Percentiles rank a stretch among this genome's conserved stretches.
phyloP scores from a whole-genome alignment of 53 echinoderm and acorn worm species.

The Henricia sp. region DNA sequence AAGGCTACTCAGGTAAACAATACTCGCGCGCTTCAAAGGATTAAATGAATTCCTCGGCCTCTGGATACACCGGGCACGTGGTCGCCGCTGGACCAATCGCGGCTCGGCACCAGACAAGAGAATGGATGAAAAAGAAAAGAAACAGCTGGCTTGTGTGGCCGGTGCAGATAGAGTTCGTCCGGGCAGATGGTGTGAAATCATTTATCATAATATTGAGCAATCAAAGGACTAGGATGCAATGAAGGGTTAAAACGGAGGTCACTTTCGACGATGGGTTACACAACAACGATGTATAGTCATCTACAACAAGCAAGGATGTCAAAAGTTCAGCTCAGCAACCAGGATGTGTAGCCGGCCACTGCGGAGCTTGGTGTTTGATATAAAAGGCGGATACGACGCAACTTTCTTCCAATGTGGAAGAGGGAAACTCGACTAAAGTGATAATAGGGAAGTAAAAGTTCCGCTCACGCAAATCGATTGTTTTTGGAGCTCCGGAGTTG shows the following conservation, averaged over 20 bases:
- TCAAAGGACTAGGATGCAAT: conserved; percentile 45
- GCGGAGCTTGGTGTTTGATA: conserved; percentile 9
- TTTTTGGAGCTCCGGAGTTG: no score
- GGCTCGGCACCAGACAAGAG: conserved; percentile 1
- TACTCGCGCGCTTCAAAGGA: conserved; percentile 50
- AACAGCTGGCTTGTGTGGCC: conserved; percentile 41
- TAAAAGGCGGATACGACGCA: conserved; percentile 22
- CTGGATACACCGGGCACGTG: conserved; percentile 44
- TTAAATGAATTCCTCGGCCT: conserved; percentile 30
- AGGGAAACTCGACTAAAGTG: conserved; percentile 6
- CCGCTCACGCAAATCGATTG: no score
- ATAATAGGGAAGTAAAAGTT: no score
- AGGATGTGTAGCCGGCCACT: background rate
- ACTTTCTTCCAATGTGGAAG: conserved; percentile 14
- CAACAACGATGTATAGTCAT: conserved; percentile 48
- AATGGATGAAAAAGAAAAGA: conserved; percentile 40
- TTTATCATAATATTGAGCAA: conserved; percentile 60
- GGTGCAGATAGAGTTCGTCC: conserved; percentile 52
- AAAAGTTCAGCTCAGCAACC: conserved; percentile 10
- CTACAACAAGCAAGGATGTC: conserved; percentile 32
- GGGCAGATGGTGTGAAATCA: conserved; percentile 59
- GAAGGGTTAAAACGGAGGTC: conserved; percentile 33
- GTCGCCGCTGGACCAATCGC: conserved; percentile 11
- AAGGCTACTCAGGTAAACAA: conserved; percentile 60
- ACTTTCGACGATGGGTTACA: conserved; percentile 36